Conservation (phyloP, 1,140 invertebrate genomes). For the Drosophila orosa region DNA sequence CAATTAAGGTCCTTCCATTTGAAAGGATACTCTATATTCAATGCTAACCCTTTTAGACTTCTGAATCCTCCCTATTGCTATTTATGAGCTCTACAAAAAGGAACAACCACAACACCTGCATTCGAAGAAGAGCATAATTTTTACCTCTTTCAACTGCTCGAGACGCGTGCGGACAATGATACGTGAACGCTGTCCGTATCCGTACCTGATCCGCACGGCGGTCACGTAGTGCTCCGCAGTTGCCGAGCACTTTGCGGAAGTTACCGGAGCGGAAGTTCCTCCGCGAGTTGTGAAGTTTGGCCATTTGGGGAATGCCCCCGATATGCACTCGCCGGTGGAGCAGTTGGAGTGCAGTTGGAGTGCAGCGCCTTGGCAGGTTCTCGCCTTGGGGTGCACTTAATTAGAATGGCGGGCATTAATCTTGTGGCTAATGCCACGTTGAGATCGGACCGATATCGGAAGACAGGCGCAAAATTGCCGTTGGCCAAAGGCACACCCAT, state of each 20-base stretch:
- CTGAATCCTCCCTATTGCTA: constrained; percentile 18
- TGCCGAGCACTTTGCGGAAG: constrained; percentile 55
- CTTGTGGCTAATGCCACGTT: constrained; percentile 73
- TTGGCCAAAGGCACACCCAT: constrained; percentile 42
- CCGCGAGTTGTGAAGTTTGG: constrained; percentile 28
- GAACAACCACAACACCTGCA: constrained; percentile 13
- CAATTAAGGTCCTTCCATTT: not conserved
- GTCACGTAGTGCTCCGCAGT: constrained; percentile 69
- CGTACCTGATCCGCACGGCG: constrained; percentile 58
- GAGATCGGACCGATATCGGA: constrained; percentile 68
- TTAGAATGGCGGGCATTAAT: constrained; percentile 70
- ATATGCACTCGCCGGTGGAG: constrained; percentile 10
- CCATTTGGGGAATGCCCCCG: constrained; percentile 21
- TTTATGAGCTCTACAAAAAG: constrained; percentile 6
- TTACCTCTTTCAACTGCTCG: constrained; percentile 68
- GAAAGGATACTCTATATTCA: not conserved
- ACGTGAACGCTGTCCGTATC: constrained; percentile 57
- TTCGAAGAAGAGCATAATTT: constrained; percentile 48
- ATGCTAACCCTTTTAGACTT: not conserved
- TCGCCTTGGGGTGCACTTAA: constrained; percentile 58
- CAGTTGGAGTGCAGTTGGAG: constrained; percentile 10
- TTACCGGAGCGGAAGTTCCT: constrained; percentile 46
- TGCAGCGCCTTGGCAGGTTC: constrained; percentile 1
- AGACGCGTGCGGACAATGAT: constrained; percentile 67
- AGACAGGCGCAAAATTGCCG: constrained; percentile 76